These are phyloP conservation scores for Hemibagrus wyckioides DNA, from an alignment of 2,113 vertebrate genomes.

Conservation along the genomic window DNA sequence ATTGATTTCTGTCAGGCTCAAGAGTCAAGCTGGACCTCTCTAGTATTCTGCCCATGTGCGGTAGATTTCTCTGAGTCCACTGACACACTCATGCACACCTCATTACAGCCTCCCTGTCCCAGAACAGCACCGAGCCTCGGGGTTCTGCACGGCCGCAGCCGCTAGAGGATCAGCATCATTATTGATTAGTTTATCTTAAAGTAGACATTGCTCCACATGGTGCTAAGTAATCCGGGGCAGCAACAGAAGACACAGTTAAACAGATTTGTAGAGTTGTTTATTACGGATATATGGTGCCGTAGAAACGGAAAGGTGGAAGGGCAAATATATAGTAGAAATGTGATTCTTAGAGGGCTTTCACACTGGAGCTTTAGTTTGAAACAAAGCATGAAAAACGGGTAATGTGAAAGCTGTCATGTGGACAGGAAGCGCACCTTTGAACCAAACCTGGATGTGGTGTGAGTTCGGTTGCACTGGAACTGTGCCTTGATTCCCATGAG, in stretches of 20 bases:
- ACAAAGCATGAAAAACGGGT: too few species aligned
- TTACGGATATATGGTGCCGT: too few species aligned
- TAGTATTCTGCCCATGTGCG: slow-evolving; percentile 58
- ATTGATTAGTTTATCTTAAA: slow-evolving; percentile 42
- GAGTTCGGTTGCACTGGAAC: too few species aligned
- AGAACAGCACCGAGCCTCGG: not conserved
- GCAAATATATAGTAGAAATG: not conserved
- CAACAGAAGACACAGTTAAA: not conserved
- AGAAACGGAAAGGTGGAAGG: not conserved
- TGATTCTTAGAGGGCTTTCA: not conserved
- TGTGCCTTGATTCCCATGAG: too few species aligned
- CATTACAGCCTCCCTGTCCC: slow-evolving; percentile 24
- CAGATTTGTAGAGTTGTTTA: not conserved
- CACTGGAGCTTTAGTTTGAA: too few species aligned
- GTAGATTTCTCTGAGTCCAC: slow-evolving; percentile 33
- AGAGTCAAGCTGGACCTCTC: slow-evolving; percentile 58
- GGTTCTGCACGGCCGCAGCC: slow-evolving; percentile 16
- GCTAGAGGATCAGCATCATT: slow-evolving; percentile 27
- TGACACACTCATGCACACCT: slow-evolving; percentile 34
- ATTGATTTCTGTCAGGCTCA: slow-evolving; percentile 71
- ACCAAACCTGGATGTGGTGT: too few species aligned
- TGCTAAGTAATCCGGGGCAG: not conserved
- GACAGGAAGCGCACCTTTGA: too few species aligned
- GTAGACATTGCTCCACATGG: slow-evolving; percentile 28
- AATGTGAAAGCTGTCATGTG: too few species aligned